Base-by-base conservation (phyloP, 2,888 invertebrate genomes). In the Coelogynopora nodosa region DNA sequence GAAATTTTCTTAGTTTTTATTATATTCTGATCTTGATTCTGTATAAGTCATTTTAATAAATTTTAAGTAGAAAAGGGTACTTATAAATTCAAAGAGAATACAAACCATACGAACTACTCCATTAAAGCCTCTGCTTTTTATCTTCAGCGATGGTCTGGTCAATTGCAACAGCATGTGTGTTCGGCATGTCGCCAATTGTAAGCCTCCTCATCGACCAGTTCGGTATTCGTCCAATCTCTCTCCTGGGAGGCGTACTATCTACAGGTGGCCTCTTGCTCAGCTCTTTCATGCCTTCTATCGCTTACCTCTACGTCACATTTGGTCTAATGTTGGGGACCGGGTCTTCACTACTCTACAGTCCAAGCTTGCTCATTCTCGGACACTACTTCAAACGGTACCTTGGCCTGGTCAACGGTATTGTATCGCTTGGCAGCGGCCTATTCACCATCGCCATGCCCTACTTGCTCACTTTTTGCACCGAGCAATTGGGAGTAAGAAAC, bases 241-340 rank as follows among this genome's bases (percentile, higher is more conserved):
- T 96, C 88, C 92, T 95, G 67, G 97, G 97, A 0, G 96, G 96
- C 0, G 92, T 94, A 49, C 93, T 97, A 67, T 95, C 96, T 0
- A 94, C 95, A 0, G 91, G 93, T 10, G 96, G 96, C 84, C 94
- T 97, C 93, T 91, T 96, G 84, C 91, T 95, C 18, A 96, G 96
- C 10, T 96, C 96, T 0, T 95, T 95, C 90, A 94, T 94, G 88
- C 93, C 30, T n/a, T 67, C 84, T 0, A 27, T 67, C 10, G 94
- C 94, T 89, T 93, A 94, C 23, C 93, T 97, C 85, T 96, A 94
- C 92, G 93, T 97, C 88, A 96, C 96, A 0, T 97, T 96, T 91
- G 96, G 97, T 10, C 92, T 97, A 30, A 94, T 97, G 94, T 95
- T 96, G 89, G 97, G 97, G 0, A 91, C 95, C 31, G 97, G 97